A percentile compares a stretch with the other conserved stretches of the same genome.
phyloP scores from a whole-genome alignment of 2,113 vertebrate species.

The Phocoena phocoena region DNA sequence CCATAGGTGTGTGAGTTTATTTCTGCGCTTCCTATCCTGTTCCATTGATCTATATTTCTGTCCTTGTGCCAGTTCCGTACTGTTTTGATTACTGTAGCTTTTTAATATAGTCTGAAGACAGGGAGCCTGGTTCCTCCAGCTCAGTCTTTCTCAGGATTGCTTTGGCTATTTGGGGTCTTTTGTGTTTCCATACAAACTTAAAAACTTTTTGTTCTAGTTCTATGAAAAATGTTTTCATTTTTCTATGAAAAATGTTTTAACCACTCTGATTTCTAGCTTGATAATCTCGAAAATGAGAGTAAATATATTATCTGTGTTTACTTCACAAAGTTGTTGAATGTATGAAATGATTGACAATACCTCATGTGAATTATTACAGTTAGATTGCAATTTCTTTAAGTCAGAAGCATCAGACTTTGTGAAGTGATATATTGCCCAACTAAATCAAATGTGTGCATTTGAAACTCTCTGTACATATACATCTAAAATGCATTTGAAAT shows the following conservation, averaged over 20 bases:
- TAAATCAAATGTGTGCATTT: constrained; percentile 4
- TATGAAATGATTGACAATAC: constrained; percentile 15
- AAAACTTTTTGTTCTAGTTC: neutral
- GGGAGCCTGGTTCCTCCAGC: neutral
- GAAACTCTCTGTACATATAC: neutral
- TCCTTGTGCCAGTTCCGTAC: too few relatives aligned
- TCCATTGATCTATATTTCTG: neutral
- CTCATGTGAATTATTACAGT: neutral
- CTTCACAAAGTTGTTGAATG: neutral
- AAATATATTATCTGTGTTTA: neutral
- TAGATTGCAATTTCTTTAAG: constrained; percentile 31
- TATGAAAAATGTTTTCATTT: neutral
- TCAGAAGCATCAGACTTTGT: neutral
- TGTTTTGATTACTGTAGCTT: too few relatives aligned
- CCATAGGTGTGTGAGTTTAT: neutral
- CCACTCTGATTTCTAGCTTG: constrained; percentile 19
- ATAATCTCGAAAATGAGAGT: neutral
- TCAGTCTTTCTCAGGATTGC: neutral
- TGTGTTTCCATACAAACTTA: neutral
- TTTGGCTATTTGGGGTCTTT: neutral
- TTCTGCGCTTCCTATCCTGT: neutral
- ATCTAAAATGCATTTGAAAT: neutral
- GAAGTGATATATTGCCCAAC: constrained; percentile 25
- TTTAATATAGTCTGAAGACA: neutral
- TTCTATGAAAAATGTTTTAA: neutral